Evolutionary conservation across 2,113 vertebrate species (phyloP), one percentile per base, ranked within the genome.

Genomic region (Sprattus sprattus): DNA sequence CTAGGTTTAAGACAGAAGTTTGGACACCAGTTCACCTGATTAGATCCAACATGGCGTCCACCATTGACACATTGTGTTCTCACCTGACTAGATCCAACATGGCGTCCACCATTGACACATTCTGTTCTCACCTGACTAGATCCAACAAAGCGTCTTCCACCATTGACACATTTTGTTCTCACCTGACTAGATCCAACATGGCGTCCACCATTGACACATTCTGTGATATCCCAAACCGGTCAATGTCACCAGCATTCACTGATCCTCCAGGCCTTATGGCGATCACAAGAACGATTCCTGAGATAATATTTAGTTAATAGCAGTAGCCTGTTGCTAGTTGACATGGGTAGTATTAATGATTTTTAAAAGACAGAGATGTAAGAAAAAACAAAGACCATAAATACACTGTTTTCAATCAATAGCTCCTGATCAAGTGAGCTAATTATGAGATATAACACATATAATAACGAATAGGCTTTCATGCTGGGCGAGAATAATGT

Each of bases 121-220:
- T 96, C 7, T 97, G 39, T 39, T 93, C 84, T 96, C 87, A 99
- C 98, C 98, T 97, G 90, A 99, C 3, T 20, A 99, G 95, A 92
- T 99, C 98, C 89, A 99, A 85, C 91, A 99, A 93, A 45, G 98
- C 97, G 90, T n/a, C n/a, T n/a, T 99, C 98, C 0, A 97, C 96
- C 0, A 97, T 99, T n/a, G 90, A 97, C 83, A 99, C 96, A 11
- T 99, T 96, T n/a, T n/a, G 39, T 39, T 93, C 84, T 96, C 87
- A 99, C 98, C 98, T 97, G 90, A 99, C 3, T 20, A 99, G 95
- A 92, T 99, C 98, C 89, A 99, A 85, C 91, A 99, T 93, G 45
- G 98, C 97, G 90, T 99, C 98, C 0, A 97, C 96, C 0, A 97
- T 99, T n/a, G 90, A 97, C 83, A 99, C 96, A 11, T 99, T 96